Evolutionary conservation across 2,113 vertebrate species (phyloP).

Genomic region (Dermatemys mawii): DNA sequence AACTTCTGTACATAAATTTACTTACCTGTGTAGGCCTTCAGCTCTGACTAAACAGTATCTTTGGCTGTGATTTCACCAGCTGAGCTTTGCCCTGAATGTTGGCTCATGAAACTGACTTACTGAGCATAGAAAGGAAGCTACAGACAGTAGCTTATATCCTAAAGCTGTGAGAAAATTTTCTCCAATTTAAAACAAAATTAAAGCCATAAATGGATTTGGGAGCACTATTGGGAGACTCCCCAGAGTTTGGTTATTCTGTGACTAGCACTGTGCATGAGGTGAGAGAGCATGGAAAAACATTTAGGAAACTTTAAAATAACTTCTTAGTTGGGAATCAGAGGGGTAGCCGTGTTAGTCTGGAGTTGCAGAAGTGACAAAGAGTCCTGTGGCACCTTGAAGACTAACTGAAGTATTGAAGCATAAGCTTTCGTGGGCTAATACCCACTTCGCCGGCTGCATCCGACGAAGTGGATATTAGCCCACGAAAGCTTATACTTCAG

Average conservation of each 20-base stretch:
- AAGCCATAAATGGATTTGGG: background rate
- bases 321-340: background rate
- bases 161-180: background rate
- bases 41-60: background rate
- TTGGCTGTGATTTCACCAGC: background rate
- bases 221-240: background rate
- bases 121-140: background rate
- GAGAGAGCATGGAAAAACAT: background rate
- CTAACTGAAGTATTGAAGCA: too few species aligned
- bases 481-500: too few species aligned
- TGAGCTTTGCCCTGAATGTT: background rate
- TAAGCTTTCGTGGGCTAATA: too few species aligned
- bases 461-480: too few species aligned
- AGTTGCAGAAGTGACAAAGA: too few species aligned
- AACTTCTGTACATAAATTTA: background rate
- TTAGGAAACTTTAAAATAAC: background rate
- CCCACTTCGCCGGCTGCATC: too few species aligned
- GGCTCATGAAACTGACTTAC: background rate
- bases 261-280: background rate
- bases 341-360: too few species aligned
- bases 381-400: too few species aligned
- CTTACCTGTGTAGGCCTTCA: background rate
- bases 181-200: background rate
- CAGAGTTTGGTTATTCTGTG: background rate
- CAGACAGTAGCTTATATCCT: background rate